phyloP scores from a whole-genome alignment of 2,113 vertebrate genomes.

The Opisthocomus hoazin region DNA sequence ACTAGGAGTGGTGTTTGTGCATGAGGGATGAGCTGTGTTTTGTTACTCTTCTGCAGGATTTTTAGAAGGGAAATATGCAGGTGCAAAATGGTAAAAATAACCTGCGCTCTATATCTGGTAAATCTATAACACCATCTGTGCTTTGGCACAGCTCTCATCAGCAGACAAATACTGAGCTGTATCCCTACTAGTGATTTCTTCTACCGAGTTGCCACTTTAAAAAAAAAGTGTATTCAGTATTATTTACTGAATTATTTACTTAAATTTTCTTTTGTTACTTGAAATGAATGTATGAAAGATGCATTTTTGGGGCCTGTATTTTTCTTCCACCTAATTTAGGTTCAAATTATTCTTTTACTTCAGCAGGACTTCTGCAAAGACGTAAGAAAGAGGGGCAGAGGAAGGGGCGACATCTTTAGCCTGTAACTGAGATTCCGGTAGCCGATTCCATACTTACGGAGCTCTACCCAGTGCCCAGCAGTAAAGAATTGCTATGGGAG shows the following conservation, averaged over 20 bases:
- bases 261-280: neutral
- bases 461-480: neutral
- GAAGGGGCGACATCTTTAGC: neutral
- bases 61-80: neutral
- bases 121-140: neutral
- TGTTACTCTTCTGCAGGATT: neutral
- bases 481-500: neutral
- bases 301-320: neutral
- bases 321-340: neutral
- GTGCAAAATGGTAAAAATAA: neutral
- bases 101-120: neutral
- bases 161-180: neutral
- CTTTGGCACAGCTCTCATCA: neutral
- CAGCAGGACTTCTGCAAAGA: neutral
- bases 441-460: fast-evolving
- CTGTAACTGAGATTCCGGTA: neutral
- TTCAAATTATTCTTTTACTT: neutral
- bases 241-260: neutral
- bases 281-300: neutral
- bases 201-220: neutral
- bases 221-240: neutral
- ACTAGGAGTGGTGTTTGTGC: neutral
- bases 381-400: neutral
- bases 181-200: neutral
- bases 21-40: neutral